Conservation (phyloP, 2,888 invertebrate species). For the Orchesella flavescens region DNA sequence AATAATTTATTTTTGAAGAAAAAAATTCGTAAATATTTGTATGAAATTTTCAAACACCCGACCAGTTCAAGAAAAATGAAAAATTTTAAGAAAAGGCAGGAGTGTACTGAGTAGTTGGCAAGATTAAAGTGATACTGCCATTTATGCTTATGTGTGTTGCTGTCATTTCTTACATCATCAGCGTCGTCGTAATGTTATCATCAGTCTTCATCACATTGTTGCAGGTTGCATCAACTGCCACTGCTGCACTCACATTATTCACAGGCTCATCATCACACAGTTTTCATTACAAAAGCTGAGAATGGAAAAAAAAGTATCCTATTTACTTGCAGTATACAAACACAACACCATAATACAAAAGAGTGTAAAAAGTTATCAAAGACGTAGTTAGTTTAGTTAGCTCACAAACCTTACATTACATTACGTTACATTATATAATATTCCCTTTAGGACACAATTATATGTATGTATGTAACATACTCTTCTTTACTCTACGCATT, state of each 20-base stretch:
- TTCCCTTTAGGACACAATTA: background rate
- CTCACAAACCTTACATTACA: too few species aligned
- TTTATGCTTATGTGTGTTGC: background rate
- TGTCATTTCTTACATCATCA: constrained; percentile 27
- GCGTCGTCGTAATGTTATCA: constrained; percentile 30
- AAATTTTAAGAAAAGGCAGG: background rate
- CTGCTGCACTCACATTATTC: constrained; percentile 19
- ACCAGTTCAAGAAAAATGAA: background rate
- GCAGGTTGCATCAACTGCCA: constrained; percentile 16
- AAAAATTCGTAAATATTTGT: constrained; percentile 1
- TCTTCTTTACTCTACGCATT: background rate
- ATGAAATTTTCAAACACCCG: background rate
- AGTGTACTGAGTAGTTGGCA: too few species aligned
- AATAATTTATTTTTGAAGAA: constrained; percentile 15
- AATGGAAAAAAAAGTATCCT: background rate
- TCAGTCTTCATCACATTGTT: constrained; percentile 31
- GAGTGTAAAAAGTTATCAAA: background rate
- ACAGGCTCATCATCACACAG: background rate
- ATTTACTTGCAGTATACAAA: background rate
- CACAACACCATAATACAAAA: background rate
- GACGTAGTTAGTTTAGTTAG: too few species aligned
- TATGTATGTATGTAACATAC: too few species aligned
- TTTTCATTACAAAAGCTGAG: background rate
- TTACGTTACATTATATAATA: too few species aligned
- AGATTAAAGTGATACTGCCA: background rate